Conservation (phyloP, 2,888 invertebrate genomes). For the Onchidella celtica region DNA sequence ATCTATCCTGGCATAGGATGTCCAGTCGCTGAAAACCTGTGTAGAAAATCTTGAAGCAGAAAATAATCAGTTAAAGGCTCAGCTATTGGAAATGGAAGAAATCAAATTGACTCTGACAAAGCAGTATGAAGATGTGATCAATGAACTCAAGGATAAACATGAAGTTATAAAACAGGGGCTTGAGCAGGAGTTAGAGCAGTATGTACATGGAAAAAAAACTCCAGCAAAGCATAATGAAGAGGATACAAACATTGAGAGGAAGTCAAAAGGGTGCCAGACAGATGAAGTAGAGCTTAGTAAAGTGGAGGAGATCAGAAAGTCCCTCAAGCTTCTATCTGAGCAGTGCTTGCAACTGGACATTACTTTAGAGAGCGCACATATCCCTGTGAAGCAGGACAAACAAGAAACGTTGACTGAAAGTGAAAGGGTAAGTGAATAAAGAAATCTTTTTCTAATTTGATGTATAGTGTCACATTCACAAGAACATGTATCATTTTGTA, state of each 20-base stretch:
- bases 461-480: too few relatives aligned
- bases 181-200: neutral
- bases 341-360: constrained; percentile 30
- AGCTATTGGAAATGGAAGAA: constrained; percentile 28
- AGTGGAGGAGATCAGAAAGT: constrained; percentile 25
- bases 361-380: constrained; percentile 13
- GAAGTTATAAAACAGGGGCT: constrained; percentile 4
- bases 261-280: constrained; percentile 24
- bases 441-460: too few relatives aligned
- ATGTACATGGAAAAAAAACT: neutral
- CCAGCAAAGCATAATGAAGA: neutral
- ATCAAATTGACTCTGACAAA: constrained; percentile 6
- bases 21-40: constrained; percentile 1
- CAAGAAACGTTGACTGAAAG: neutral
- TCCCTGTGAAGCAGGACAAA: neutral
- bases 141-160: neutral
- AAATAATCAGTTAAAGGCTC: constrained; percentile 30
- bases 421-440: constrained; percentile 8
- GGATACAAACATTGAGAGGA: neutral
- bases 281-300: neutral
- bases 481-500: too few relatives aligned
- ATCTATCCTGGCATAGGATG: too few relatives aligned
- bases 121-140: constrained; percentile 17
- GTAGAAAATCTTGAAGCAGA: constrained; percentile 35
- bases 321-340: constrained; percentile 20